These are phyloP conservation scores for Lutraria rhynchaena DNA, from an alignment of 1,140 invertebrate genomes.

Conservation along the genomic window DNA sequence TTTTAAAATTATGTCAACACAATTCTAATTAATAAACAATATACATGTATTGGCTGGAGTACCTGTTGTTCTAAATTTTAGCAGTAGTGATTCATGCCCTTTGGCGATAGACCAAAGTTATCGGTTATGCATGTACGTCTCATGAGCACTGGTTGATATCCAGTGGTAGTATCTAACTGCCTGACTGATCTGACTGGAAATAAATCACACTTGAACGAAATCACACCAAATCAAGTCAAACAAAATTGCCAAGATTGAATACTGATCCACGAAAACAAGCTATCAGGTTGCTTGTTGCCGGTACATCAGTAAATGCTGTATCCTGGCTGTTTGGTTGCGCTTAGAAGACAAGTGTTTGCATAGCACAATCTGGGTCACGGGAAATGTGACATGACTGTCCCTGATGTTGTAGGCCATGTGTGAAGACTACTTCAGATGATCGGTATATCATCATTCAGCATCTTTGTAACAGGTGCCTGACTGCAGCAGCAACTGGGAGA, in stretches of 20 bases:
- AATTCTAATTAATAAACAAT: neutral
- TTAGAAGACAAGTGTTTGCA: conserved; percentile 1
- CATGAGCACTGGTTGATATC: neutral
- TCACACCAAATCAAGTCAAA: neutral
- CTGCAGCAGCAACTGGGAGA: conserved; percentile 11
- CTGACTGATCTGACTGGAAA: neutral
- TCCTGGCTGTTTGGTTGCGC: neutral
- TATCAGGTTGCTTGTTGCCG: neutral
- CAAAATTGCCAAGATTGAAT: conserved; percentile 26
- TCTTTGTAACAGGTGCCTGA: conserved; percentile 1
- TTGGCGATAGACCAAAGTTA: neutral
- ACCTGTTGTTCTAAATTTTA: no score
- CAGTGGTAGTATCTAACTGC: neutral
- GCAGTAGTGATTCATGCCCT: neutral
- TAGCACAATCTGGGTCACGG: neutral
- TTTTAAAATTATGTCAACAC: conserved; percentile 20
- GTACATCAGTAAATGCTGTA: conserved; percentile 1
- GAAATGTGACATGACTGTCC: neutral
- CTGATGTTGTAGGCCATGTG: neutral
- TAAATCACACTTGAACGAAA: conserved; percentile 4
- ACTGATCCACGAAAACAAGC: conserved; percentile 1
- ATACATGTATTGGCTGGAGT: neutral
- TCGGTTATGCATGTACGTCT: neutral
- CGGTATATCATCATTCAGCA: neutral
- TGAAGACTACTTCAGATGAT: neutral